Percentiles rank a stretch among this genome's conserved stretches.
Conservation (phyloP, 2,113 vertebrate species). For the Lipophrys pholis region DNA sequence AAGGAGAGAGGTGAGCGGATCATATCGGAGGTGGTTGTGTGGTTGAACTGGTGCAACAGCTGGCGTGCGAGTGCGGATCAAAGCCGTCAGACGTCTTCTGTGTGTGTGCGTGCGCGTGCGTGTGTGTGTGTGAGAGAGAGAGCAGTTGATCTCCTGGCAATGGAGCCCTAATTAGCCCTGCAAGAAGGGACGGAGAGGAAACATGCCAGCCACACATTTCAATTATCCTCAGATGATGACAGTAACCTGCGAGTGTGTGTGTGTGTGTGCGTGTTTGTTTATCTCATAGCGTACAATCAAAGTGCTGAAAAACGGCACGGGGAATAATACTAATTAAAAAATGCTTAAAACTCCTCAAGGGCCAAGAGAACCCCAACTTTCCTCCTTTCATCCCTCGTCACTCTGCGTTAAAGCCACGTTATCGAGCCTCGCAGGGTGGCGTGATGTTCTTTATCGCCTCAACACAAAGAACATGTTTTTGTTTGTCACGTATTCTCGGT, state of each 20-base stretch:
- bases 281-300: slow-evolving; percentile 60
- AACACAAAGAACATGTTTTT: slow-evolving; percentile 1
- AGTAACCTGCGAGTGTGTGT: slow-evolving; percentile 54
- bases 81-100: slow-evolving; percentile 73
- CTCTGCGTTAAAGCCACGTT: slow-evolving; percentile 1
- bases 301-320: slow-evolving; percentile 53
- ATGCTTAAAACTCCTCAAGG: slow-evolving; percentile 50
- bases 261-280: slow-evolving; percentile 47
- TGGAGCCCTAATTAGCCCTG: slow-evolving; percentile 75
- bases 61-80: slow-evolving; percentile 72
- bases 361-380: slow-evolving; percentile 44
- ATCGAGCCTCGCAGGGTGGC: neutral
- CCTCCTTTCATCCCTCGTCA: slow-evolving; percentile 49
- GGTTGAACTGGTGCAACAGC: slow-evolving; percentile 74
- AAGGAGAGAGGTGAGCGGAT: slow-evolving; percentile 3
- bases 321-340: slow-evolving; percentile 76
- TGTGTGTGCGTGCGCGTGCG: slow-evolving; percentile 12
- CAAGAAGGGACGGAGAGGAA: slow-evolving; percentile 69
- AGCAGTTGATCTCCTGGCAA: slow-evolving; percentile 68
- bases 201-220: slow-evolving; percentile 76
- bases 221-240: slow-evolving; percentile 74
- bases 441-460: neutral
- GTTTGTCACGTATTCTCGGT: neutral
- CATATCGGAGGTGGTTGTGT: slow-evolving; percentile 22
- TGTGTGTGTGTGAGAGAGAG: no score